A percentile compares a stretch with the other conserved stretches of the same genome.
These are phyloP conservation scores for Chironex yamaguchii DNA, from an alignment of 30 jellyfish, hydroid and myxozoan genomes.

Conservation along the genomic window DNA sequence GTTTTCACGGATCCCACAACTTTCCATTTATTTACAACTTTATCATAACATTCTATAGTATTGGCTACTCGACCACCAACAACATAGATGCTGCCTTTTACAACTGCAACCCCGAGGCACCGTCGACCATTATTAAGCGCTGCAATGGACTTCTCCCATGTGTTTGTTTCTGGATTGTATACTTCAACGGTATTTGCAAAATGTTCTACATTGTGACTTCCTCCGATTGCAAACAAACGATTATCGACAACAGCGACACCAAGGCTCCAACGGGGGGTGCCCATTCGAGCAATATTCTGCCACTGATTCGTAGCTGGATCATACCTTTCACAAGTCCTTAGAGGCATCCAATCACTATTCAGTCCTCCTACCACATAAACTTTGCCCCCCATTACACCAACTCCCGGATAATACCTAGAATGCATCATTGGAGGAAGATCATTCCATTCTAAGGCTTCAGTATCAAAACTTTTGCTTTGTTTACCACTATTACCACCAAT, in stretches of 20 bases:
- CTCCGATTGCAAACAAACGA: slow-evolving; percentile 91
- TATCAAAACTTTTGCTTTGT: slow-evolving; percentile 83
- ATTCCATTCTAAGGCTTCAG: slow-evolving; percentile 66
- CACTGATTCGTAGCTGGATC: slow-evolving; percentile 79
- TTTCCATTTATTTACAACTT: slow-evolving; percentile 79
- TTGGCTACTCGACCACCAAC: slow-evolving; percentile 98
- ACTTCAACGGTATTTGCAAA: slow-evolving; percentile 95
- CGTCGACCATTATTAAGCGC: slow-evolving; percentile 91
- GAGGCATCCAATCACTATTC: slow-evolving; percentile 90
- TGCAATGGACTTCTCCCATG: slow-evolving; percentile 82
- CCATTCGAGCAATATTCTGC: slow-evolving; percentile 79
- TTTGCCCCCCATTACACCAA: slow-evolving; percentile 86
- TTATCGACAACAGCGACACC: slow-evolving; percentile 89
- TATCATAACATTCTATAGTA: slow-evolving; percentile 90
- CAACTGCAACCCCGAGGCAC: slow-evolving; percentile 96
- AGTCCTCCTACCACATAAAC: slow-evolving; percentile 95
- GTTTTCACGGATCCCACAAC: slow-evolving; percentile 91
- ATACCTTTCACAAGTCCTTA: slow-evolving; percentile 77
- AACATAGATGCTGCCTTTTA: slow-evolving; percentile 82
- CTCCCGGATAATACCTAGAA: slow-evolving; percentile 94
- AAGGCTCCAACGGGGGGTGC: slow-evolving; percentile 91
- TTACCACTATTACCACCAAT: slow-evolving; percentile 91
- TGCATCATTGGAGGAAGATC: slow-evolving; percentile 80
- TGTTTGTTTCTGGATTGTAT: slow-evolving; percentile 73
- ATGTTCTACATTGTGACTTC: slow-evolving; percentile 92